Evolutionary conservation across 2,797 vertebrate species (phyloP), one percentile per base, ranked within the genome.

Genomic region (Craterocephalus amniculus): DNA sequence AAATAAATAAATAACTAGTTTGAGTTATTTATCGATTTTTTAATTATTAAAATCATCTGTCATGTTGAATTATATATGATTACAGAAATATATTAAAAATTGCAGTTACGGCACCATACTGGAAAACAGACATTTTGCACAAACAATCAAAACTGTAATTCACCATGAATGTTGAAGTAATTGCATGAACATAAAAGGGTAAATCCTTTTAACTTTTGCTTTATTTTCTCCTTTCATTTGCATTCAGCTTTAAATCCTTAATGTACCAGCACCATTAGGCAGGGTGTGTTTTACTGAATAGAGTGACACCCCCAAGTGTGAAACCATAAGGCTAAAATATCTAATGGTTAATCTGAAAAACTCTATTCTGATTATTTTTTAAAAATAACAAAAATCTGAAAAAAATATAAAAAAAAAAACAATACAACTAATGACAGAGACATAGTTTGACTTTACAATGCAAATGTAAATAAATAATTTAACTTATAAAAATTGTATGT

Each of bases 201-300:
- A 86, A 93, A 91, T 91, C 90, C 88, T 58, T 88, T 80, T 91
- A 85, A 87, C 67, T 61, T 91, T 86, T 80, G 88, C 91, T 92
- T 87, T 78, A 90, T 90, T 93, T 93, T 87, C 85, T 88, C 77
- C 89, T 86, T 89, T 87, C 84, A 93, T 92, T 89, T 85, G 80
- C 82, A 90, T 89, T 91, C 90, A 48, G 64, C 78, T 68, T 31
- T 73, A 89, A 93, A 91, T 68, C 88, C 51, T 69, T 76, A 61
- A 75, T 74, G 80, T 70, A 79, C 74, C 66, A 89, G 10, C 85
- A 87, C 83, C 68, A 79, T 90, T 84, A 92, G 88, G 87, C 90
- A 77, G 79, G 85, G 87, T 91, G 88, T 77, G 36, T 38, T 20
- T 45, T 58, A 70, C 43, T 72, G 80, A 91, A 90, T 83, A 83